Evolutionary conservation across 2,797 vertebrate genomes (phyloP), one percentile per base, ranked within the genome.

Genomic region (Kryptopterus vitreolus): DNA sequence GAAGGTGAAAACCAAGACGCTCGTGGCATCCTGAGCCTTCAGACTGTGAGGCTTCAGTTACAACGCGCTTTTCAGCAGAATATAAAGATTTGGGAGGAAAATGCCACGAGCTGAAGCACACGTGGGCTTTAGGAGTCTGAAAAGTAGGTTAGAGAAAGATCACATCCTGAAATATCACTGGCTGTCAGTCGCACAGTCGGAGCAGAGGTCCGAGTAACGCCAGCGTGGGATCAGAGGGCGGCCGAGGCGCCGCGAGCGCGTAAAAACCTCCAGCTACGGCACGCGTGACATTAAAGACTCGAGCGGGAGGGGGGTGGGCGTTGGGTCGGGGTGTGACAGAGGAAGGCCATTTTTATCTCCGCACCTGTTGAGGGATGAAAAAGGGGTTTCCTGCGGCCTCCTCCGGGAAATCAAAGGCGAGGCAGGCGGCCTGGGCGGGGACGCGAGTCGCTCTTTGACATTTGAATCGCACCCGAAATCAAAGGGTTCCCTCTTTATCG

Each of bases 281-380:
- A 24, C 62, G 66, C 22, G 13, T 55, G 79, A 77, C 33, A 24
- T 77, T 70, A 68, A 81, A 75, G 81, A 61, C 18, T 75, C 81
- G 75, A 80, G 88, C 83, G 70, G n/a, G n/a, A n/a, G n/a, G n/a
- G n/a, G n/a, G n/a, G n/a, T n/a, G n/a, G n/a, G n/a, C n/a, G n/a
- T n/a, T n/a, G n/a, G n/a, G n/a, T n/a, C n/a, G n/a, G 77, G 8
- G 38, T 43, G 38, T 65, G 53, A 70, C 83, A 77, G 81, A 84
- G 84, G 83, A 61, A 77, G 75, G 81, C 84, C 86, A 79, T 86
- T 86, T 87, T 83, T 84, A 85, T 69, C 83, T 82, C 63, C 6
- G 53, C 81, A 87, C 83, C 81, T 86, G 84, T 87, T 84, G 22
- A 46, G 29, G 71, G 48, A 69, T 58, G 48, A 48, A 80, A 69